Conservation (phyloP, 2,797 vertebrate species). For the Graptemys geographica region DNA sequence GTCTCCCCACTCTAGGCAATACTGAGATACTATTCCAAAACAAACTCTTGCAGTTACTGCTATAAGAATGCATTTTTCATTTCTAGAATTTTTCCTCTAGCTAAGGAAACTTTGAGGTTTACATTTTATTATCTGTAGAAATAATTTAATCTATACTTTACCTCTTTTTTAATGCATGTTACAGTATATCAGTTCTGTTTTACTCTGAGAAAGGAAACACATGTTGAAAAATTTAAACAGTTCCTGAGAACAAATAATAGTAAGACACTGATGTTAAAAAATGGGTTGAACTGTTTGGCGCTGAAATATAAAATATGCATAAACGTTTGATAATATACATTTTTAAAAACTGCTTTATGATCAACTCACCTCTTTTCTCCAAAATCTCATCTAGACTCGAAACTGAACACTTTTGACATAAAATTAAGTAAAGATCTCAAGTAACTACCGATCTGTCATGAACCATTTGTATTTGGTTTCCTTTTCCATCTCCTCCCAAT, state of each 20-base stretch:
- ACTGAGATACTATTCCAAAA: not conserved
- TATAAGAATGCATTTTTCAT: not conserved
- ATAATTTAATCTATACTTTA: not conserved
- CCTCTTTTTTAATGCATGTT: not conserved
- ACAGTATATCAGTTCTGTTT: not conserved
- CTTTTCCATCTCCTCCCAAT: not conserved
- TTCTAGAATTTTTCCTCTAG: not conserved
- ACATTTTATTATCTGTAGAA: not conserved
- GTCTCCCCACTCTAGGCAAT: not conserved
- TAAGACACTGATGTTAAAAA: not conserved
- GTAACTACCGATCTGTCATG: accelerated
- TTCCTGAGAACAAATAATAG: not conserved
- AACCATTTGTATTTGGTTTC: accelerated
- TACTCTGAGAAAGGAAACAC: not conserved
- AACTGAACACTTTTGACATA: not conserved
- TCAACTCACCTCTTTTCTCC: accelerated
- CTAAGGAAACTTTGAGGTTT: not conserved
- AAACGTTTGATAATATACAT: not conserved
- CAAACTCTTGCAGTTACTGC: not conserved
- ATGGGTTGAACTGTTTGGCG: not conserved
- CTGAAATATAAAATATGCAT: not conserved
- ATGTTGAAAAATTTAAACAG: not conserved
- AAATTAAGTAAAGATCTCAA: not conserved
- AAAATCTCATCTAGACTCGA: not conserved
- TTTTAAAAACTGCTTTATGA: not conserved